Evolutionary conservation across 2,888 invertebrate genomes (phyloP), one percentile per base, ranked within the genome.

Genomic region (Acanthosepion lycidas): DNA sequence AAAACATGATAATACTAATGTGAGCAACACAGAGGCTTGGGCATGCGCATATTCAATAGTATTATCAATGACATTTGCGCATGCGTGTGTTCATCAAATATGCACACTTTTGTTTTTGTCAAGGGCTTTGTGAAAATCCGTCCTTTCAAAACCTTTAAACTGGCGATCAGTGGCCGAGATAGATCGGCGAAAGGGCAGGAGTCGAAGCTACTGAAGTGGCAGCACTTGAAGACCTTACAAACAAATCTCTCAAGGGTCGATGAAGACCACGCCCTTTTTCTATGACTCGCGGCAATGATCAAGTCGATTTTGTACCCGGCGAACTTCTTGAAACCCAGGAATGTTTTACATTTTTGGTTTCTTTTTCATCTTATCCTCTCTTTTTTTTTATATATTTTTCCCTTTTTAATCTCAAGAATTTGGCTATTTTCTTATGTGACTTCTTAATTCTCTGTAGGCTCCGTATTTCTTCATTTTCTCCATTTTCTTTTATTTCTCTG

Each of bases 91-190:
- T 78, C 28, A n/a, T n/a, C 12, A 8, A 9, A n/a, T n/a, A n/a
- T 78, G 9, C n/a, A 26, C 78, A n/a, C 78, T n/a, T 78, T 6
- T n/a, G 78, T 9, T 78, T 78, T 28, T 78, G n/a, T 78, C 28
- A 78, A 78, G n/a, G n/a, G 28, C 78, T 18, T 78, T 78, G 78
- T n/a, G n/a, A 78, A n/a, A 78, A 78, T 5, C 78, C 8, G n/a
- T 78, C 28, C 78, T 9, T 78, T 28, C 28, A 78, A n/a, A n/a
- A 2, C n/a, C 78, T 78, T 78, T n/a, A n/a, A 15, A n/a, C 78
- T 78, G 78, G 9, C n/a, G 78, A 78, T 78, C 78, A 78, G 78
- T 78, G 78, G 78, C 78, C 78, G 78, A 78, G 78, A n/a, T n/a
- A 78, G 78, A 78, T 78, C 78, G n/a, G 78, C n/a, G 12, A 78